Conservation (phyloP, 1,140 invertebrate species). For the Sinella curviseta region DNA sequence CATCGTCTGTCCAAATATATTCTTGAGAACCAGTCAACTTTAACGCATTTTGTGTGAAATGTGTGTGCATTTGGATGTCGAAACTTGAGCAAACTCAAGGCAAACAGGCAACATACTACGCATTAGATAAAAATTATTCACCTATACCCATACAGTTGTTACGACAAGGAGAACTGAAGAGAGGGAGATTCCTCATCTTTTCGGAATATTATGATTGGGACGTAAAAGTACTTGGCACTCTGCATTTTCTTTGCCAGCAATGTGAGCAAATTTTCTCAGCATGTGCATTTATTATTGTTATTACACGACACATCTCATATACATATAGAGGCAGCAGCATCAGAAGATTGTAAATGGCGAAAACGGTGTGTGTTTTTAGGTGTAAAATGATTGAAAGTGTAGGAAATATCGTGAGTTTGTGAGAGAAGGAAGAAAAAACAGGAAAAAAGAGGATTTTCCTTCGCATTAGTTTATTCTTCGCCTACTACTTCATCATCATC, state of each 20-base stretch:
- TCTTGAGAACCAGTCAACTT: background rate
- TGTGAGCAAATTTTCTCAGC: background rate
- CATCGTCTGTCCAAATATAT: too few species aligned
- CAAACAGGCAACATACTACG: background rate
- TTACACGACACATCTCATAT: too few species aligned
- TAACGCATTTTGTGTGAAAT: background rate
- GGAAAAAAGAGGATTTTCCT: background rate
- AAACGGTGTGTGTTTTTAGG: background rate
- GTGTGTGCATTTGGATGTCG: background rate
- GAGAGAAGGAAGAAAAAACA: background rate
- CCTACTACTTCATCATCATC: background rate
- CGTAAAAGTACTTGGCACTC: background rate
- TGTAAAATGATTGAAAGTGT: background rate
- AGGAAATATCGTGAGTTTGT: background rate
- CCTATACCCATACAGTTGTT: too few species aligned
- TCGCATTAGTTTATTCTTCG: background rate
- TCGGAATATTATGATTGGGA: background rate
- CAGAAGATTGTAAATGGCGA: too few species aligned
- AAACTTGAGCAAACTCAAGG: background rate
- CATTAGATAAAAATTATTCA: too few species aligned
- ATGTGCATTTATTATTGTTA: background rate
- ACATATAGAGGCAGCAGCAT: too few species aligned
- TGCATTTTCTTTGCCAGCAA: background rate
- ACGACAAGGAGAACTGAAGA: background rate
- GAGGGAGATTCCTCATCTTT: background rate